Base-by-base conservation (phyloP, 2,113 vertebrate genomes). In the Crotalus helleri region DNA sequence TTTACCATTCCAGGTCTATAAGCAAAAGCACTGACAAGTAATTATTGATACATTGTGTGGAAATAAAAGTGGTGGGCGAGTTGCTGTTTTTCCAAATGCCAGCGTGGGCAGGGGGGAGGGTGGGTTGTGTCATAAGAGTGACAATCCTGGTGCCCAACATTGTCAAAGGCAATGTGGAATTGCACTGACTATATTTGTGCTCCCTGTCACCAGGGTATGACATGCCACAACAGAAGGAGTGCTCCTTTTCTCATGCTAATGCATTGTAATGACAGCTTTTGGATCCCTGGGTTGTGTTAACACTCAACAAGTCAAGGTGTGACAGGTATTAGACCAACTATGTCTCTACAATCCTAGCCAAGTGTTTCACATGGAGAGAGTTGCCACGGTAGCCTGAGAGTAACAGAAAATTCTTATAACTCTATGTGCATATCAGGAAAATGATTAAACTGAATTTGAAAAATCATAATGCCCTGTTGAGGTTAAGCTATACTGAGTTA, bases 161-260 rank as follows among this genome's bases (percentile, higher is more conserved):
- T 98, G 98, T 97, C 97, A 98, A 94, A 85, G 61, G 64, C 96
- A 91, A 95, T 24, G 17, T 94, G 97, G 97, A 98, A 12, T 97
- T 96, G 96, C 97, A 96, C 96, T 95, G 97, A 96, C 95, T 96
- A 96, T 98, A 97, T 98, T 97, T 98, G 97, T 98, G 96, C 97
- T 96, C 96, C 96, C 92, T 98, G 98, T 98, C 98, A 98, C 90
- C 0, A 81, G 95, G 93, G 92, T 97, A 97, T 97, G 97, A 98
- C 97, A 95, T 97, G 97, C 97, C 98, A 98, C 98, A 98, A 98
- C 97, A 98, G 15, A 74, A 91, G 90, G 93, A 96, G 95, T 3
- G 94, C 96, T 97, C 93, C 96, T 96, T 98, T 98, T 98, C 96
- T 98, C 97, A 98, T 98, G 98, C 96, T 98, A 98, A 98, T 98